Conservation (phyloP, 2,797 vertebrate species). For the Pseudochaenichthys georgianus region DNA sequence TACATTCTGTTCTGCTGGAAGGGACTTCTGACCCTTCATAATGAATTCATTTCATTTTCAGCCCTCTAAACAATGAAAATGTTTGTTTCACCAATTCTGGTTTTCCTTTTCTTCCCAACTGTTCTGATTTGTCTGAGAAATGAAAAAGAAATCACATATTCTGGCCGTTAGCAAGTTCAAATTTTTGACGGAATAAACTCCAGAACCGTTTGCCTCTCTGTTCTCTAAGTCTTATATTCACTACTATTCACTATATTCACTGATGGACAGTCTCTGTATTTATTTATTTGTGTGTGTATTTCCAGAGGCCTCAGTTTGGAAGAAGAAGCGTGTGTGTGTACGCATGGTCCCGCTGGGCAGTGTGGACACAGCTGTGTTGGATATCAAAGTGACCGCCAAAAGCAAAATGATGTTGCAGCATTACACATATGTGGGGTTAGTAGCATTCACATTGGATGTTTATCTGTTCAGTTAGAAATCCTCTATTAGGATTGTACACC, state of each 20-base stretch:
- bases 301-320: conserved; percentile 85
- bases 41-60: too few relatives aligned
- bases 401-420: conserved; percentile 89
- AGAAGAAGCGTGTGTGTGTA: conserved; percentile 91
- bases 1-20: neutral
- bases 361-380: conserved; percentile 85
- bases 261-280: too few relatives aligned
- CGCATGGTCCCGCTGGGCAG: conserved; percentile 82
- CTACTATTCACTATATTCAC: too few relatives aligned
- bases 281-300: conserved; percentile 10
- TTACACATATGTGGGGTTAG: conserved; percentile 85
- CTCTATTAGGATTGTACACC: too few relatives aligned
- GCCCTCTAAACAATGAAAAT: too few relatives aligned
- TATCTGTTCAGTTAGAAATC: neutral
- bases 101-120: too few relatives aligned
- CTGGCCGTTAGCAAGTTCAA: too few relatives aligned
- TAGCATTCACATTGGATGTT: conserved; percentile 4
- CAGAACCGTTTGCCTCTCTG: neutral
- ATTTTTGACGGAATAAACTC: too few relatives aligned
- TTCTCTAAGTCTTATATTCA: conserved; percentile 1
- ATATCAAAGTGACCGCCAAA: conserved; percentile 88
- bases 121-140: too few relatives aligned
- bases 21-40: neutral
- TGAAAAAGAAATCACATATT: too few relatives aligned
- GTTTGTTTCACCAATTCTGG: too few relatives aligned